Base-by-base conservation (phyloP, 2,113 vertebrate genomes). In the Calyptommatus sinebrachiatus region DNA sequence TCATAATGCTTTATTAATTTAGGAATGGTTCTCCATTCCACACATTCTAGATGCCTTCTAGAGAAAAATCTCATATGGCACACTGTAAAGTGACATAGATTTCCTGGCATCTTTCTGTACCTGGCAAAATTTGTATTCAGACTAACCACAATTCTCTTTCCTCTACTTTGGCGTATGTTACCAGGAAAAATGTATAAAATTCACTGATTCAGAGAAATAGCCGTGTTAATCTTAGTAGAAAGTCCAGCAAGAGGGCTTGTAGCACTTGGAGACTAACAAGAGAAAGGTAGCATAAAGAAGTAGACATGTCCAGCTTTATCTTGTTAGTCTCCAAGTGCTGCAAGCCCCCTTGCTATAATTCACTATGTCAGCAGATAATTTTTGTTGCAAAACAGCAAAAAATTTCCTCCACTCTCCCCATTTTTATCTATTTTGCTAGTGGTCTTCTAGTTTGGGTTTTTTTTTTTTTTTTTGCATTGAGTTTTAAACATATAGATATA, bases 1-100 rank as follows among this genome's bases (percentile, higher is more conserved):
- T 90, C 83, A 21, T 80, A 78, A 84, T 11, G n/a, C 87, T 85
- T 88, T 77, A 89, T 85, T 90, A 76, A n/a, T 65, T 88, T 88
- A 85, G 76, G 66, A 81, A 7, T 69, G 31, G 20, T 84, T 86
- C 20, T 78, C 24, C 75, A 41, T 83, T 84, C 76, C 28, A 78
- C 78, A 22, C 21, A 7, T 18, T 0, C 57, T 80, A 65, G 76
- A 41, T 35, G 61, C 85, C 83, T 86, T 83, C 87, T 77, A 11
- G 21, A 66, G 48, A 86, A 85, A 41, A 83, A 73, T 0, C 0
- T 66, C 83, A 82, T 0, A 83, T 48, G 84, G 50, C 73, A 85
- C 12, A 75, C 62, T 0, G 5, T 66, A 83, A 81, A 41, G 63
- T 85, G 79, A 60, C 0, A 0, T 9, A 83, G 72, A 6, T 81